Base-by-base conservation (phyloP, 2,888 invertebrate species). In the Cotesia congregata region DNA sequence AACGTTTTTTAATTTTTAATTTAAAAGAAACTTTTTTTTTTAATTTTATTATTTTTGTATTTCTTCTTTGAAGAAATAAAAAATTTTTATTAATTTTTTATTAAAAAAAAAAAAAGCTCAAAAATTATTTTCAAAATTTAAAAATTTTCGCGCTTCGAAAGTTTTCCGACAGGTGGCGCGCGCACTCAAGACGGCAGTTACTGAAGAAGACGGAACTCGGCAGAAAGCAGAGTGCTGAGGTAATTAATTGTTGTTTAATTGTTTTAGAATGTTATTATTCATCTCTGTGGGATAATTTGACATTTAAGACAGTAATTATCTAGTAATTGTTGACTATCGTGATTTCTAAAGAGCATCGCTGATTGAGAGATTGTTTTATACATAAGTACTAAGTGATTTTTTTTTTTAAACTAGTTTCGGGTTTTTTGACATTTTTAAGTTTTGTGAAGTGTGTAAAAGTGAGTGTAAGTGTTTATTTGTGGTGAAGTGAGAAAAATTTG, bases 201-300 rank as follows among this genome's bases (percentile, higher is more conserved):
- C 30, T 3, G 3, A 30, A 30, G 30, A 30, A 30, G 30, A 30
- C 30, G 30, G 30, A 30, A 30, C 30, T 9, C 74, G 61, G 7
- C 41, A 17, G 67, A 69, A 17, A 67, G 75, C 15, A 41, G n/a
- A 61, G 50, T 50, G 50, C 12, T 50, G 50, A 50, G 12, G 12
- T 50, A 50, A 50, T 50, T 50, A 50, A 50, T 50, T 12, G 12
- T 12, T 50, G 12, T 50, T 50, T 50, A 50, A 50, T 50, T 50
- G 12, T 50, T 50, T 50, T 50, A 50, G 50, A 12, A 12, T 7
- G 7, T 50, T 50, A 12, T 50, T 50, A 50, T 50, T 50, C 12
- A 50, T 50, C 12, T 50, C 2, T 50, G 7, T 50, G 50, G 50
- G 12, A 50, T 50, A 50, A 50, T 50, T 2, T 50, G 7, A 50